These are phyloP conservation scores for Semibalanus balanoides DNA, from an alignment of 1,140 invertebrate genomes.

Conservation along the genomic window DNA sequence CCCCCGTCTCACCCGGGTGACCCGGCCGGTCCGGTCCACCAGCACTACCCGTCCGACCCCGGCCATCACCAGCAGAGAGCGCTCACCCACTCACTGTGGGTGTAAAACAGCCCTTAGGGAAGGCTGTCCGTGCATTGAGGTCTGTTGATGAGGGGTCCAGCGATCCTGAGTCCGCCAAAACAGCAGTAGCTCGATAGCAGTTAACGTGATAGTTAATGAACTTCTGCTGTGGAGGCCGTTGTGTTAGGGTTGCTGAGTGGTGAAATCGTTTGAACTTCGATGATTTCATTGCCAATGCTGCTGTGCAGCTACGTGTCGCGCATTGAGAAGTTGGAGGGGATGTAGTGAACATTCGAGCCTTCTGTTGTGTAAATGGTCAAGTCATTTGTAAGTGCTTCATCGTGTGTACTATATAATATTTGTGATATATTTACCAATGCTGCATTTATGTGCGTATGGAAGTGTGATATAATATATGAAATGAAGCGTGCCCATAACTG, in stretches of 20 bases:
- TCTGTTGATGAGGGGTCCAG: too few relatives aligned
- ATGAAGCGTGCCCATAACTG: too few relatives aligned
- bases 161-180: too few relatives aligned
- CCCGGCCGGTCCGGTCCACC: neutral
- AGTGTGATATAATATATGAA: neutral
- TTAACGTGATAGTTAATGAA: too few relatives aligned
- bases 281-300: neutral
- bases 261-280: neutral
- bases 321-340: neutral
- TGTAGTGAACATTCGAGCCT: too few relatives aligned
- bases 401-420: neutral
- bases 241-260: neutral
- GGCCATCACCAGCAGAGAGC: neutral
- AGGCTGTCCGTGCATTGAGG: too few relatives aligned
- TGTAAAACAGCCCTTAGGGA: neutral
- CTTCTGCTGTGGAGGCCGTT: neutral
- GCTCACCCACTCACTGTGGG: neutral
- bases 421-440: neutral
- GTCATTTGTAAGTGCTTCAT: neutral
- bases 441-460: neutral
- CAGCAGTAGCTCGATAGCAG: too few relatives aligned
- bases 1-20: too few relatives aligned
- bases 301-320: neutral
- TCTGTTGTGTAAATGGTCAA: neutral
- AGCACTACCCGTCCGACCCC: neutral